Percentiles rank a stretch among this genome's conserved stretches.
Conservation (phyloP, 2,113 vertebrate genomes). For the Empidonax alnorum region DNA sequence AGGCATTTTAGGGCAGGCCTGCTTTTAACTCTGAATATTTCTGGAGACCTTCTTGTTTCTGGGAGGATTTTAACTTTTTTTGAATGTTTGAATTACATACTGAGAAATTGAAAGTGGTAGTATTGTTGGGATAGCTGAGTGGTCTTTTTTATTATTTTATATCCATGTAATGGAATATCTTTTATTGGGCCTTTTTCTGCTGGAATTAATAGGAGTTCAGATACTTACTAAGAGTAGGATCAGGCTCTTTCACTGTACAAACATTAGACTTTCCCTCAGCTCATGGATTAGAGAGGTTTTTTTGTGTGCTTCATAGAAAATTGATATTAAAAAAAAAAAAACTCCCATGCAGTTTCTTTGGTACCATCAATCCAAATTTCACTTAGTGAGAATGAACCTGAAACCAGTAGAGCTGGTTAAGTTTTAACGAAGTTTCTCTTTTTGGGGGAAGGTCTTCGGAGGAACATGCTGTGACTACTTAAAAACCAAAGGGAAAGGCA, state of each 20-base stretch:
- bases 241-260: neutral
- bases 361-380: neutral
- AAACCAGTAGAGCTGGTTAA: neutral
- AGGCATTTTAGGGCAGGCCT: neutral
- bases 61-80: neutral
- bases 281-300: neutral
- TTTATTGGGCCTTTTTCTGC: neutral
- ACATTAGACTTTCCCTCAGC: neutral
- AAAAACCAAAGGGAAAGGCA: neutral
- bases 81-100: neutral
- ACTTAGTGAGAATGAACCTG: neutral
- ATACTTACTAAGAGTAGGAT: neutral
- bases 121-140: neutral
- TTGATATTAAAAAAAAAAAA: neutral
- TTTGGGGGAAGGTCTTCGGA: neutral
- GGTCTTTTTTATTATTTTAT: neutral
- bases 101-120: neutral
- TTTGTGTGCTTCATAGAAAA: neutral
- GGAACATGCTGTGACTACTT: neutral
- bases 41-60: neutral
- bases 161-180: neutral
- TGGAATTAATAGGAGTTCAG: neutral
- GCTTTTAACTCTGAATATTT: neutral
- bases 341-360: neutral
- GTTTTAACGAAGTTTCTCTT: neutral